Conservation (phyloP, 2,113 vertebrate species). For the Prietella phreatophila region DNA sequence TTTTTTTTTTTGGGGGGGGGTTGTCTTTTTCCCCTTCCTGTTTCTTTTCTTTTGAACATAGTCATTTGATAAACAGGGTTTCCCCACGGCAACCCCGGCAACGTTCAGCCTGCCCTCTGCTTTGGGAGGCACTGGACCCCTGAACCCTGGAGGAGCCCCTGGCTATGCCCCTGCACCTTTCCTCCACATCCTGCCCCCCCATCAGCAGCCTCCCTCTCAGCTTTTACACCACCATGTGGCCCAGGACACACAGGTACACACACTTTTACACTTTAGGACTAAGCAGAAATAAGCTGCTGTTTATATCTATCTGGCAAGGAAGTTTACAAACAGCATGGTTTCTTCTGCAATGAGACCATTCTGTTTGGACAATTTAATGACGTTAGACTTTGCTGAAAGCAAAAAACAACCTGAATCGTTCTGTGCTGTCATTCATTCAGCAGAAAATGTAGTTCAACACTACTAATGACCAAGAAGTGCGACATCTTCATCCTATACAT, state of each 20-base stretch:
- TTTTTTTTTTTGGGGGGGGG: too few species aligned
- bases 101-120: constrained; percentile 93
- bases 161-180: constrained; percentile 88
- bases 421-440: not conserved
- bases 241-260: constrained; percentile 73
- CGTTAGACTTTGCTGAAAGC: not conserved
- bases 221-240: constrained; percentile 85
- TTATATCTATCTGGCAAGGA: not conserved
- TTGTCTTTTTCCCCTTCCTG: not conserved
- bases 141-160: constrained; percentile 85
- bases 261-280: not conserved
- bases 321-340: not conserved
- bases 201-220: constrained; percentile 96
- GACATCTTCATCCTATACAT: not conserved
- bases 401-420: not conserved
- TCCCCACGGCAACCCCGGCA: constrained; percentile 89
- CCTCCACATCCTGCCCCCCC: constrained; percentile 89
- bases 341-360: not conserved
- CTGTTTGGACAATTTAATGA: not conserved
- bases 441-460: not conserved
- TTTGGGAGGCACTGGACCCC: constrained; percentile 83
- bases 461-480: not conserved
- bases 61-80: constrained; percentile 97
- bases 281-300: not conserved
- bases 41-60: constrained; percentile 52